Evolutionary conservation across 2,888 invertebrate genomes (phyloP), one percentile per base, ranked within the genome.

Genomic region (Troides aeacus): DNA sequence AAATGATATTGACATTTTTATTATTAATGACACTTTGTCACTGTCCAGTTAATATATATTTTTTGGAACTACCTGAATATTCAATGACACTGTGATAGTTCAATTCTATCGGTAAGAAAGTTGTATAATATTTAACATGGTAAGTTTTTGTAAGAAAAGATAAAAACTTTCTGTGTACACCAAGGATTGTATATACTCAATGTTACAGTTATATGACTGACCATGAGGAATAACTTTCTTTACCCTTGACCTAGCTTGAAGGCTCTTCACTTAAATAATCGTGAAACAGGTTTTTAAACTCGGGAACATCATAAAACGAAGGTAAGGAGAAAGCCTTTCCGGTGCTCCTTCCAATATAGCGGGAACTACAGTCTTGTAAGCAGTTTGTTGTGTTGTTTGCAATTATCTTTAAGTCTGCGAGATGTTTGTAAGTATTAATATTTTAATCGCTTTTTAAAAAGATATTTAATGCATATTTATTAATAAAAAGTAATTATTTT

Each of bases 241-340:
- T 61, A 60, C 10, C 69, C 64, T 69, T 69, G 56, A 50, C 64
- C 30, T 30, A 21, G 36, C n/a, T 17, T n/a, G 58, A 18, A 7
- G 39, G 62, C 69, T 62, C 39, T 64, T 69, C 64, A 69, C 68
- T 65, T 62, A 46, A 42, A 18, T 42, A 58, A 66, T 30, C 46
- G 59, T 42, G 23, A 69, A 69, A 65, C 69, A 46, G 65, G 65
- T 62, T 15, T 58, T 36, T 39, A 57, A 58, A 60, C 65, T 66
- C 50, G 24, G 10, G 23, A 50, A 64, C 21, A 66, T 57, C 30
- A 23, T 69, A 66, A 50, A 58, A 64, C 46, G 23, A 57, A 68
- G 66, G 74, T 76, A 77, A 74, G 80, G 83, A 81, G 84, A 83
- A 80, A 82, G 81, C 74, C 78, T 81, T 80, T 81, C 81, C 76